A percentile compares a stretch with the other conserved stretches of the same genome.
Conservation (phyloP, 2,797 vertebrate genomes). For the Micropoecilia bifurca region DNA sequence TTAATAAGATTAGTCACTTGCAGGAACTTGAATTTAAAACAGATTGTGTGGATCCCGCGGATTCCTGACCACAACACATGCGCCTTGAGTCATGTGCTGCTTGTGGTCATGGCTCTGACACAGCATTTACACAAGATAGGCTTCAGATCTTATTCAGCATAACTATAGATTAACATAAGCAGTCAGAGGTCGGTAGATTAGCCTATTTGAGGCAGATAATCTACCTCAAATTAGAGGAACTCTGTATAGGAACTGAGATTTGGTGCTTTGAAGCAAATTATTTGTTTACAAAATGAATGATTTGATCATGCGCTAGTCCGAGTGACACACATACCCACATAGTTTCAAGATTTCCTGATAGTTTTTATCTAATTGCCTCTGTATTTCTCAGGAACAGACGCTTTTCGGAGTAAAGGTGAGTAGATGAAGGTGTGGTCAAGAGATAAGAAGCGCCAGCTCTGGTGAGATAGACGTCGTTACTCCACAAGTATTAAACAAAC, state of each 20-base stretch:
- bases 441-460: not conserved
- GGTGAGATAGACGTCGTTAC: not conserved
- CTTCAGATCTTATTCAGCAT: not conserved
- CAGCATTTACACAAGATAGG: not conserved
- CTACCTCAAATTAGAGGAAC: not conserved
- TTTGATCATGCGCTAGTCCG: not conserved
- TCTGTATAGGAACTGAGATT: not conserved
- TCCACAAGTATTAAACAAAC: not conserved
- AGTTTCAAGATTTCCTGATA: not conserved
- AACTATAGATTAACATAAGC: not conserved
- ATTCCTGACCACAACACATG: not conserved
- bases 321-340: not conserved
- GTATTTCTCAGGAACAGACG: not conserved
- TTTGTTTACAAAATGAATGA: not conserved
- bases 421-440: constrained; percentile 5
- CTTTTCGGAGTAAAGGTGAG: not conserved
- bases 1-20: not conserved
- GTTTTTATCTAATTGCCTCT: not conserved
- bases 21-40: not conserved
- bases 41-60: not conserved
- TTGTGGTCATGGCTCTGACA: not conserved
- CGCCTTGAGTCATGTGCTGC: not conserved
- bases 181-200: not conserved
- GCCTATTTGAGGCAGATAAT: not conserved
- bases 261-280: not conserved